phyloP scores from a whole-genome alignment of 2,888 invertebrate species.

The Blastobasis adustella region DNA sequence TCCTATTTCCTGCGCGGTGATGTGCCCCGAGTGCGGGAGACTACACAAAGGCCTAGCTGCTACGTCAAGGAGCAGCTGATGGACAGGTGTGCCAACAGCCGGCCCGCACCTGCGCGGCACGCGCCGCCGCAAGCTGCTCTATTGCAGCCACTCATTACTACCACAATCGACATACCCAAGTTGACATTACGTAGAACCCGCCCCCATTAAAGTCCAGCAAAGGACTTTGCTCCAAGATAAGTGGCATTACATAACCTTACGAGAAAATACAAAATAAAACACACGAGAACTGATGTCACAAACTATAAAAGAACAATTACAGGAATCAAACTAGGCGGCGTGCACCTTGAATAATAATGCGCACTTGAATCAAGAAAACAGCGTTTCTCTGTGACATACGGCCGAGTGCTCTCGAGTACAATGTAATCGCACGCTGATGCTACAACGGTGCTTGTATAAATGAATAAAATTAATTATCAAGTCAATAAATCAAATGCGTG shows the following conservation, averaged over 20 bases:
- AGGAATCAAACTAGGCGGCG: constrained; percentile 15
- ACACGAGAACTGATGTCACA: constrained; percentile 11
- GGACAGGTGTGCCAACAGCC: constrained; percentile 70
- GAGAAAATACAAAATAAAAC: not conserved
- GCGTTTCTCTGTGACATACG: too few species aligned
- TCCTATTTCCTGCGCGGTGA: not conserved
- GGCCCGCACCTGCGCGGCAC: constrained; percentile 63
- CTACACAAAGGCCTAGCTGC: constrained; percentile 27
- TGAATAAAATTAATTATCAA: too few species aligned
- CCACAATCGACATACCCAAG: constrained; percentile 33
- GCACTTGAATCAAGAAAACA: not conserved
- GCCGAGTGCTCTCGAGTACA: too few species aligned
- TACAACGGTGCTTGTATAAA: too few species aligned
- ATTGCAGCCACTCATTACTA: constrained; percentile 40
- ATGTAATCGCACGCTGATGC: too few species aligned
- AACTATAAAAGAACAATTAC: constrained; percentile 11
- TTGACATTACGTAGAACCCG: constrained; percentile 30
- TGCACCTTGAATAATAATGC: constrained; percentile 25
- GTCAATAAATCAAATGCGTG: too few species aligned
- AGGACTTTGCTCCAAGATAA: not conserved
- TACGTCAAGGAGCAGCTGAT: constrained; percentile 57
- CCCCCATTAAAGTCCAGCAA: constrained; percentile 30
- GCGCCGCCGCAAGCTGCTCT: constrained; percentile 66
- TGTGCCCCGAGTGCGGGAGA: not conserved
- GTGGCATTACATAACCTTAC: constrained; percentile 23